Evolutionary conservation across 2,888 invertebrate species (phyloP).

Genomic region (Dolomedes plantarius): DNA sequence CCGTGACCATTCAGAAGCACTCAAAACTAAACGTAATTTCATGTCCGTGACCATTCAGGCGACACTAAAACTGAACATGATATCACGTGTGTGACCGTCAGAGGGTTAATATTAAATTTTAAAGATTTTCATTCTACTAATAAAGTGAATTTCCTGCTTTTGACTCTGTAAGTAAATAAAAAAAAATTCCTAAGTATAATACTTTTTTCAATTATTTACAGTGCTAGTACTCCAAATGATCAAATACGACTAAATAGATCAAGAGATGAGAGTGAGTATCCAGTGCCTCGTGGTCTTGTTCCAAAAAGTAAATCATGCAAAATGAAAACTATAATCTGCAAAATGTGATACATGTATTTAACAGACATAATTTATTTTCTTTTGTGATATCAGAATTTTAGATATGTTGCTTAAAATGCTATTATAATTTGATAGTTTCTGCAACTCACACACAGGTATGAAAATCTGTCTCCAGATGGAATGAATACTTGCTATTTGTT

Average conservation of each 20-base stretch:
- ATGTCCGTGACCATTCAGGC: too few species aligned
- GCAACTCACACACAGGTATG: conserved; percentile 17
- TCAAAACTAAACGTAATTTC: too few species aligned
- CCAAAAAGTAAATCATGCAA: conserved; percentile 35
- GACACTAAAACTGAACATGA: too few species aligned
- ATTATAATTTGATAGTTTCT: not conserved
- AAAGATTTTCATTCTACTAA: too few species aligned
- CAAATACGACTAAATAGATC: conserved; percentile 31
- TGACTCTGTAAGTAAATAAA: too few species aligned
- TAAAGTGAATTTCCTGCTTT: too few species aligned
- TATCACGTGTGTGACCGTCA: too few species aligned
- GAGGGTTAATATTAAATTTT: too few species aligned
- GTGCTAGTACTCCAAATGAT: conserved; percentile 28
- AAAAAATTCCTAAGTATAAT: too few species aligned
- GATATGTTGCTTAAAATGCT: conserved; percentile 10
- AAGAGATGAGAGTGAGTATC: conserved; percentile 50
- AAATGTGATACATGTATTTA: conserved; percentile 63
- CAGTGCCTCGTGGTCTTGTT: conserved; percentile 60
- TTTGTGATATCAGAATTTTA: conserved; percentile 14
- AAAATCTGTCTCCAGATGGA: conserved; percentile 1
- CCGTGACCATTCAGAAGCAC: too few species aligned
- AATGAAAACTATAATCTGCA: conserved; percentile 5
- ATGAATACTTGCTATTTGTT: not conserved
- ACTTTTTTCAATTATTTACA: too few species aligned
- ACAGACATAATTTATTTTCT: conserved; percentile 14